Conservation (phyloP, 2,888 invertebrate genomes). For the Ischnus inquisitorius region DNA sequence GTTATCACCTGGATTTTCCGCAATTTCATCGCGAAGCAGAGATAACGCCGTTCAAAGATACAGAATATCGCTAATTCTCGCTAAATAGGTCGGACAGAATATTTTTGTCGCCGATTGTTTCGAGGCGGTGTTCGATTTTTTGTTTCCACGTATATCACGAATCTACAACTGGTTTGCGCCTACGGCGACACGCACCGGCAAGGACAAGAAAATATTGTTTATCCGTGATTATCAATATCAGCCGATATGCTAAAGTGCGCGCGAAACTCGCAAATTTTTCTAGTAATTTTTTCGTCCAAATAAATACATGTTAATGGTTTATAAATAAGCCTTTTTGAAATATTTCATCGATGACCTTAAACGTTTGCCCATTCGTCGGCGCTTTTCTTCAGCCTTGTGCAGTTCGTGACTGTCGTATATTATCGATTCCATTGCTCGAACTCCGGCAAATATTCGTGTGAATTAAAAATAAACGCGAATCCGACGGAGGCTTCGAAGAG, state of each 20-base stretch:
- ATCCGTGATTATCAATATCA: too few relatives aligned
- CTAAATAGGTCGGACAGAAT: background rate
- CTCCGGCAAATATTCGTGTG: slow-evolving; percentile 17
- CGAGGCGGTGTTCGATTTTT: background rate
- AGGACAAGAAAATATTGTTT: too few relatives aligned
- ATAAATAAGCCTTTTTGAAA: background rate
- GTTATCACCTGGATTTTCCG: background rate
- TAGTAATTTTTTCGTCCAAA: too few relatives aligned
- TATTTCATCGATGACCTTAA: background rate
- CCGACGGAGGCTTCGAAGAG: background rate
- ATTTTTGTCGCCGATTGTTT: background rate
- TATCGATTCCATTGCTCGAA: slow-evolving; percentile 17
- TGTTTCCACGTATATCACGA: too few relatives aligned
- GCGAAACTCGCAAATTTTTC: too few relatives aligned
- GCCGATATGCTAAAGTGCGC: too few relatives aligned
- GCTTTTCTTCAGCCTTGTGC: background rate
- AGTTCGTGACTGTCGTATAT: background rate
- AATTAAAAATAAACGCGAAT: slow-evolving; percentile 61
- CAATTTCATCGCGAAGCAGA: background rate
- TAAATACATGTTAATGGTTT: background rate
- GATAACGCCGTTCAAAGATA: background rate
- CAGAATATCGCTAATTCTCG: background rate
- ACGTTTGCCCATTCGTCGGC: background rate
- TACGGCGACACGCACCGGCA: too few relatives aligned
- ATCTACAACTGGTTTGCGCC: too few relatives aligned